A percentile compares a stretch with the other conserved stretches of the same genome.
Conservation (phyloP, 2,113 vertebrate genomes). For the Lophochroa leadbeateri region DNA sequence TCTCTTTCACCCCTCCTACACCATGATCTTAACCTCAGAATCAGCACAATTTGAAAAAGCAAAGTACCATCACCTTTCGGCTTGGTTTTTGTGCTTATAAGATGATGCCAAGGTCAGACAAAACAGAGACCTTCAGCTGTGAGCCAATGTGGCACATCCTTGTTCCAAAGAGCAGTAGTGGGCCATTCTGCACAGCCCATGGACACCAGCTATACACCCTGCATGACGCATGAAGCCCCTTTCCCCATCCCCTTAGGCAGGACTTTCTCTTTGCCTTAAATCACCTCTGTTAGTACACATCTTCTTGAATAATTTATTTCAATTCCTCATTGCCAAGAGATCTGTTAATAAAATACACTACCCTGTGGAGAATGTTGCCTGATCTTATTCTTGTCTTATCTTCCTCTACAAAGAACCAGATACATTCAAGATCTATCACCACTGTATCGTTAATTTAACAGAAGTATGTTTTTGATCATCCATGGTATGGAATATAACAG, state of each 20-base stretch:
- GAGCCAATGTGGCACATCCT: not conserved
- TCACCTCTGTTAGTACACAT: not conserved
- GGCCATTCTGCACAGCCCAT: rapidly evolving
- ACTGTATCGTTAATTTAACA: not conserved
- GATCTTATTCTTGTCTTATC: not conserved
- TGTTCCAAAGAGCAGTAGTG: not conserved
- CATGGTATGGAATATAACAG: not conserved
- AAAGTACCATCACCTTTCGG: not conserved
- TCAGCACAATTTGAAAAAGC: not conserved
- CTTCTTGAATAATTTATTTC: not conserved
- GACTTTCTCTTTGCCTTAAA: not conserved
- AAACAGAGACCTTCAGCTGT: not conserved
- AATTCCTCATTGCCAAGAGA: not conserved
- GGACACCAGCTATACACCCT: not conserved
- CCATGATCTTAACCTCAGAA: not conserved
- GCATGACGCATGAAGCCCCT: rapidly evolving
- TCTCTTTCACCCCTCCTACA: not conserved
- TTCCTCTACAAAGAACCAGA: not conserved
- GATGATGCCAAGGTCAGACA: not conserved
- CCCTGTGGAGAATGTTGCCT: not conserved
- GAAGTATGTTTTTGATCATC: not conserved
- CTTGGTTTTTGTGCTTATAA: not conserved
- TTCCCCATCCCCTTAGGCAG: not conserved
- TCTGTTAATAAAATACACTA: not conserved
- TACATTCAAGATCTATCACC: not conserved